Conservation (phyloP, 2,797 vertebrate genomes). For the Xyrichtys novacula region DNA sequence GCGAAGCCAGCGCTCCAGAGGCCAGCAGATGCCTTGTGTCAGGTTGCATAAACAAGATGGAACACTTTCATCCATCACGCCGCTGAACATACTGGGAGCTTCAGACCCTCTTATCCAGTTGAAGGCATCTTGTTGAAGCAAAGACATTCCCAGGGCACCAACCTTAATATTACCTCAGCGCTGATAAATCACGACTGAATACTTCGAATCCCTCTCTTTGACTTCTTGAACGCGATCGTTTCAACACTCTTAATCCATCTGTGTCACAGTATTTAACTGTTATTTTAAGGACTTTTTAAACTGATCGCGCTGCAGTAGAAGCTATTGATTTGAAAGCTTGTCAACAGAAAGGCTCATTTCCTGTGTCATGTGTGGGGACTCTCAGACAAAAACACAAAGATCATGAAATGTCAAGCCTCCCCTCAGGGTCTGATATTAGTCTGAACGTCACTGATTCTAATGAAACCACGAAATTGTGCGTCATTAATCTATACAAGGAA, state of each 20-base stretch:
- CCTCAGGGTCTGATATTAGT: neutral
- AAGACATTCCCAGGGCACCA: slow-evolving; percentile 71
- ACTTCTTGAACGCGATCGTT: slow-evolving; percentile 38
- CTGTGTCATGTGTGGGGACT: slow-evolving; percentile 26
- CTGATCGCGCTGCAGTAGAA: slow-evolving; percentile 31
- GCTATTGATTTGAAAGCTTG: slow-evolving; percentile 24
- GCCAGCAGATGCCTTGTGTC: slow-evolving; percentile 82
- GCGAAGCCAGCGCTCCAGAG: slow-evolving; percentile 51
- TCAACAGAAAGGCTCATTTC: slow-evolving; percentile 41
- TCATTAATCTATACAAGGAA: slow-evolving; percentile 12
- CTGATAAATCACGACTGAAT: slow-evolving; percentile 73
- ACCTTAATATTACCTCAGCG: slow-evolving; percentile 73
- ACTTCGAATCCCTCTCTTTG: slow-evolving; percentile 25
- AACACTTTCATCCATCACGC: slow-evolving; percentile 83
- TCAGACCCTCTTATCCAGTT: slow-evolving; percentile 71
- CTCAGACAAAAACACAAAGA: slow-evolving; percentile 38
- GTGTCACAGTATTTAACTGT: slow-evolving; percentile 42
- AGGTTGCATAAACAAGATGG: slow-evolving; percentile 82
- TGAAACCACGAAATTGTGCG: slow-evolving; percentile 7
- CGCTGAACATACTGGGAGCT: slow-evolving; percentile 63
- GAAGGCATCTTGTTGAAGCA: slow-evolving; percentile 73
- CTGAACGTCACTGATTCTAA: neutral
- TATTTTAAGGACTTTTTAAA: slow-evolving; percentile 21
- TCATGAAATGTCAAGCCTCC: neutral
- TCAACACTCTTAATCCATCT: slow-evolving; percentile 39